These are phyloP conservation scores for Aphelenchoides fujianensis DNA, from an alignment of 1,140 invertebrate genomes.

Conservation along the genomic window DNA sequence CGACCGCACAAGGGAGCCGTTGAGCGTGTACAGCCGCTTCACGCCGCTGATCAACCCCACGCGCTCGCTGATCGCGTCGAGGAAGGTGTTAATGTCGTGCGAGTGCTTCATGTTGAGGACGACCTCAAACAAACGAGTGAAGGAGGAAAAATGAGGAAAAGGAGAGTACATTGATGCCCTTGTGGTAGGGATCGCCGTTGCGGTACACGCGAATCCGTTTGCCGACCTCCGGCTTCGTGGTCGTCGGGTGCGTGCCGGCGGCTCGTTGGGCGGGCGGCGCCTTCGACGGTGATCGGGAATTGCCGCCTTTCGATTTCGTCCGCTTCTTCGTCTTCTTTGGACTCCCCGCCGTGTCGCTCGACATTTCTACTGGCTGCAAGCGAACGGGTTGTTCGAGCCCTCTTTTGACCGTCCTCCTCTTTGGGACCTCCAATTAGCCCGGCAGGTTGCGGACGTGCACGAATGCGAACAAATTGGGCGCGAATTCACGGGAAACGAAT, in stretches of 20 bases:
- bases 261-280: not conserved
- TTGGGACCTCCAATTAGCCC: too few relatives aligned
- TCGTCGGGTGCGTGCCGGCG: conserved; percentile 3
- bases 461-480: too few relatives aligned
- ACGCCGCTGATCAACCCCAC: conserved; percentile 36
- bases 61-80: conserved; percentile 36
- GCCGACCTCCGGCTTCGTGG: conserved; percentile 29
- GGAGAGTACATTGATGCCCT: conserved; percentile 39
- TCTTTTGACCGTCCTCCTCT: too few relatives aligned
- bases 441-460: too few relatives aligned
- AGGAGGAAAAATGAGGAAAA: too few relatives aligned
- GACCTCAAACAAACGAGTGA: conserved; percentile 24
- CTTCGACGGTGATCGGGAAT: not conserved
- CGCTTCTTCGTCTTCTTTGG: not conserved
- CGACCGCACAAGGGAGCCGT: conserved; percentile 23
- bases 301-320: not conserved
- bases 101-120: conserved; percentile 35
- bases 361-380: too few relatives aligned
- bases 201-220: conserved; percentile 38
- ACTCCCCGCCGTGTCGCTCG: not conserved
- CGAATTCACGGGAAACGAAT: too few relatives aligned
- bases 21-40: conserved; percentile 34
- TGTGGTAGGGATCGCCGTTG: conserved; percentile 39
- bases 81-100: conserved; percentile 41
- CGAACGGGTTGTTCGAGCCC: too few relatives aligned